Percentiles rank a stretch among this genome's conserved stretches.
Conservation (phyloP, 2,888 invertebrate species). For the Mythimna pallens region DNA sequence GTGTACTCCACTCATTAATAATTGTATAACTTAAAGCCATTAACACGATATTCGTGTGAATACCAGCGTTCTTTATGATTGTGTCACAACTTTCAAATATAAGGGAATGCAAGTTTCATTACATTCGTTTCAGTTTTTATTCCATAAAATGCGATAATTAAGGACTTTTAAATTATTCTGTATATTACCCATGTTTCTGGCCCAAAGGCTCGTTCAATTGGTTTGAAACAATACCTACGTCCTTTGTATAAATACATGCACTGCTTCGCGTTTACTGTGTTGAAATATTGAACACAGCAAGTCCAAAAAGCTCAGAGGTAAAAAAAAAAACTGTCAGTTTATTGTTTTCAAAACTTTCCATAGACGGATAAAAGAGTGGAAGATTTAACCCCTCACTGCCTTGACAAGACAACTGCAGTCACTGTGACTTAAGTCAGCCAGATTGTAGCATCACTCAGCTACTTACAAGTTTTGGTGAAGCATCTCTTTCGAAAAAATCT, state of each 20-base stretch:
- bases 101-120: slow-evolving; percentile 18
- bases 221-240: background rate
- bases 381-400: too few relatives aligned
- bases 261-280: too few relatives aligned
- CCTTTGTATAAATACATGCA: too few relatives aligned
- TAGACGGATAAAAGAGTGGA: too few relatives aligned
- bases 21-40: slow-evolving; percentile 8
- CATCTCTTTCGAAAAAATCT: background rate
- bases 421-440: background rate
- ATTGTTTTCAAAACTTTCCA: too few relatives aligned
- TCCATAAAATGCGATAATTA: background rate
- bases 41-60: slow-evolving; percentile 55
- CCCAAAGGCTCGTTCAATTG: background rate
- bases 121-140: slow-evolving; percentile 15
- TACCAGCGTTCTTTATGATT: slow-evolving; percentile 15
- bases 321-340: too few relatives aligned
- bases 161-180: background rate
- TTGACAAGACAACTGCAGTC: too few relatives aligned
- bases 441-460: background rate
- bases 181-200: background rate
- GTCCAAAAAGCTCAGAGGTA: too few relatives aligned
- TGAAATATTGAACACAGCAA: too few relatives aligned
- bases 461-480: background rate
- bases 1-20: slow-evolving; percentile 27
- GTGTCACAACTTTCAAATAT: slow-evolving; percentile 18